Evolutionary conservation across 1,140 invertebrate species (phyloP).

Genomic region (Diploscapter pachys): DNA sequence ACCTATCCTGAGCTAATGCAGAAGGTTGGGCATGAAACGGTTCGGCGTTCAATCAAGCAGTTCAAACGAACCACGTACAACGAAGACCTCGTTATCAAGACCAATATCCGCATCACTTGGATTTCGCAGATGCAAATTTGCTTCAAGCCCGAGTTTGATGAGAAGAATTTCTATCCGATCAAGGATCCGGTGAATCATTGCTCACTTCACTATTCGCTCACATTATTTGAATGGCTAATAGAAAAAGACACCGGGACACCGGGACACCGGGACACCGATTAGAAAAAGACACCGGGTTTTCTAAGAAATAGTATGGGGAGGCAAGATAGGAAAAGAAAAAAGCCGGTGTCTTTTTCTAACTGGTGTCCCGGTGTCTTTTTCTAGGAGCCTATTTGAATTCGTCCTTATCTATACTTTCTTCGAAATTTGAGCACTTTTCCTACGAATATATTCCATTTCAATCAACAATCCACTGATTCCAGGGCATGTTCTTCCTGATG

Average conservation of each 20-base stretch:
- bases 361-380: too few species aligned
- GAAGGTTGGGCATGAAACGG: slow-evolving; percentile 42
- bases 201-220: neutral
- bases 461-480: slow-evolving; percentile 3
- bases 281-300: too few species aligned
- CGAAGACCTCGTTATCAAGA: slow-evolving; percentile 51
- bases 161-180: slow-evolving; percentile 48
- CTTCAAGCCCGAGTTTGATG: slow-evolving; percentile 54
- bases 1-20: slow-evolving; percentile 57
- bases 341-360: too few species aligned
- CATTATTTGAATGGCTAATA: too few species aligned
- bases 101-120: slow-evolving; percentile 50
- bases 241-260: neutral
- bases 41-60: slow-evolving; percentile 52
- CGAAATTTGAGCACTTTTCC: too few species aligned
- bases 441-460: too few species aligned
- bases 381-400: too few species aligned
- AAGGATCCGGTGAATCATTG: slow-evolving; percentile 44
- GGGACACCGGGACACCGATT: too few species aligned
- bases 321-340: too few species aligned
- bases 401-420: too few species aligned
- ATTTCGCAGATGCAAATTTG: slow-evolving; percentile 58
- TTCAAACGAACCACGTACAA: slow-evolving; percentile 54
- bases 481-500: slow-evolving; percentile 55
- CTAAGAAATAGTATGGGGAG: too few species aligned